Base-by-base conservation (phyloP, 2,113 vertebrate species). In the Passer montanus region DNA sequence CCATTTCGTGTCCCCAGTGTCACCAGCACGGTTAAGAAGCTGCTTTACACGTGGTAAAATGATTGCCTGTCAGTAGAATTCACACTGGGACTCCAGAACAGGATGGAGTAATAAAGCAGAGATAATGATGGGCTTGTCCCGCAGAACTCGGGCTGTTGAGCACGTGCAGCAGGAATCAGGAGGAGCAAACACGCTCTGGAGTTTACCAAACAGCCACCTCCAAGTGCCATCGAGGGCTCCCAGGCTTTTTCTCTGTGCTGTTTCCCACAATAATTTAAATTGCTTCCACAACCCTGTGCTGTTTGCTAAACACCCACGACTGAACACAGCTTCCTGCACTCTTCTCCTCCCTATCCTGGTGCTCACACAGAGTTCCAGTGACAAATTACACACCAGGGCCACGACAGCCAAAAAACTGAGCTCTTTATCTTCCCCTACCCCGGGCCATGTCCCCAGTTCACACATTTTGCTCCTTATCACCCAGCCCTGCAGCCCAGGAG, bases 191-290 rank as follows among this genome's bases (percentile, higher is more conserved):
- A 52, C 0, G 5, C 39, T 28, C 33, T 2, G 1, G 3, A 64
- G 58, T 72, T 93, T 24, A 64, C 66, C 16, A 10, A 6, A n/a
- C 3, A 94, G 23, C 44, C 60, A 63, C 66, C 89, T 72, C 53
- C 3, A 78, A 30, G 14, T 9, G 35, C 41, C 84, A 89, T 8
- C 74, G 67, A 66, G 24, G 4, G 49, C 63, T 68, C 35, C 20
- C 3, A 73, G 59, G 35, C 35, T 37, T 37, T 37, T 37, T 37
- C 35, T 37, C 35, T 35, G 14, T 7, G 37, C 6, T 68, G 72
- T 28, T 88, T 43, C 90, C 90, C 60, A 85, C 75, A 93, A 94
- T 74, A 52, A 55, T 9, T 78, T 21, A 14, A 95, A 93, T 74
- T n/a, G 46, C 12, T 84, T 68, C 76, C 90, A 89, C 44, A 80